Base-by-base conservation (phyloP, 1,140 invertebrate genomes). In the Coenobita brevimanus region DNA sequence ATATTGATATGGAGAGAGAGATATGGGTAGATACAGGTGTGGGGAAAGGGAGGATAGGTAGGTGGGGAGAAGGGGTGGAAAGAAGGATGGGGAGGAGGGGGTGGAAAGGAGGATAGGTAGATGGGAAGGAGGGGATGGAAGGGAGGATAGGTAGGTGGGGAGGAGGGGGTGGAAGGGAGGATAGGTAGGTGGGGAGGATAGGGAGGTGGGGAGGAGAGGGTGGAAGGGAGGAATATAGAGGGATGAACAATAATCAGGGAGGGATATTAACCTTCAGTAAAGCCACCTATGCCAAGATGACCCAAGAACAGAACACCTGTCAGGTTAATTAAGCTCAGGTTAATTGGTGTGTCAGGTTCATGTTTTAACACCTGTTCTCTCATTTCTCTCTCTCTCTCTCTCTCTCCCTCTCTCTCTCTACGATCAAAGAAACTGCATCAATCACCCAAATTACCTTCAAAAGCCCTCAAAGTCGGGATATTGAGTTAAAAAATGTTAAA, bases 61-160 rank as follows among this genome's bases (percentile, higher is more conserved):
- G 33, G 33, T 10, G 41, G 41, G 71, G 36, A 43, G 43, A 43
- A 3, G 33, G 24, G 54, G 6, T 75, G 1, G 41, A 24, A 17
- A 13, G 43, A 8, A n/a, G 24, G 41, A 10, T 2, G 43, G 15
- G 41, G 33, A 43, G 33, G 15, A 75, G 24, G 17, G 36, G 69
- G 17, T 15, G 69, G 69, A 6, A 36, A 27, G 24, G 69, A 27
- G n/a, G 21, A 21, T 8, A 73, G 21, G 69, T 30, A 24, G 15
- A 15, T 60, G 15, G 54, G 69, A 36, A 73, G 69, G 69, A 73
- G 69, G 69, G 36, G 69, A 36, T 30, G 69, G n/a, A 73, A n/a
- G n/a, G 33, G 24, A 73, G 69, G 69, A 73, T 24, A 17, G 36
- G 33, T 21, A 73, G 17, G 33, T 30, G 69, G 33, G 33, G 17